Evolutionary conservation across 2,797 vertebrate genomes (phyloP).

Genomic region (Enteromius treurensis): DNA sequence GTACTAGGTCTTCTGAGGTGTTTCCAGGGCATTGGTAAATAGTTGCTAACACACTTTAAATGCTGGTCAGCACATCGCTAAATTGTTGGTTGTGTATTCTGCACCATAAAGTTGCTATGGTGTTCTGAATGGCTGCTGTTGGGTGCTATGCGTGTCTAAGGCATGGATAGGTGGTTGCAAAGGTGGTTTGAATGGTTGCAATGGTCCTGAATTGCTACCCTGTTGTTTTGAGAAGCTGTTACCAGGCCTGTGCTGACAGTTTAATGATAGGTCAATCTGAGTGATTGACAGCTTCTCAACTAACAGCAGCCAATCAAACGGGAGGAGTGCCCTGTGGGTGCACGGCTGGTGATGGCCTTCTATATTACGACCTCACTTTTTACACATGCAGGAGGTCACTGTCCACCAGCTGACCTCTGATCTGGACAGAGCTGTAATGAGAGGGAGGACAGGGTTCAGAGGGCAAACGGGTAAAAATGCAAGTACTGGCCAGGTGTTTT

Average conservation of each 20-base stretch:
- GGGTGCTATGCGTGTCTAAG: neutral
- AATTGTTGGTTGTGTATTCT: neutral
- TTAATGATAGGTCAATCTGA: conserved; percentile 26
- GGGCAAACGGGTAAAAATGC: conserved; percentile 17
- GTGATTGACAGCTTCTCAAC: conserved; percentile 27
- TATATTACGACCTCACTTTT: conserved; percentile 9
- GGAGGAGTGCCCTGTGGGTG: conserved; percentile 5
- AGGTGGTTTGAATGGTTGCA: neutral
- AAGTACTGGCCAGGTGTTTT: neutral
- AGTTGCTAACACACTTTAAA: neutral
- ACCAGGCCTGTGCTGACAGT: conserved; percentile 19
- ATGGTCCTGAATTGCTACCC: neutral
- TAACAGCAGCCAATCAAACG: conserved; percentile 6
- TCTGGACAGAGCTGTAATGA: conserved; percentile 7
- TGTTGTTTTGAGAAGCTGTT: neutral
- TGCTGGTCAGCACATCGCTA: neutral
- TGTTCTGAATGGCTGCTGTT: neutral
- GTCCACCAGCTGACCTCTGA: conserved; percentile 8
- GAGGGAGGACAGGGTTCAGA: conserved; percentile 9
- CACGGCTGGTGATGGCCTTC: neutral
- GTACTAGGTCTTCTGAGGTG: neutral
- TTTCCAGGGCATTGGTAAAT: neutral
- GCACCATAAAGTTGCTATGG: neutral
- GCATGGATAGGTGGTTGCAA: neutral
- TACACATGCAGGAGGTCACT: neutral